phyloP scores from a whole-genome alignment of 2,113 vertebrate genomes.

The Gadus chalcogrammus region DNA sequence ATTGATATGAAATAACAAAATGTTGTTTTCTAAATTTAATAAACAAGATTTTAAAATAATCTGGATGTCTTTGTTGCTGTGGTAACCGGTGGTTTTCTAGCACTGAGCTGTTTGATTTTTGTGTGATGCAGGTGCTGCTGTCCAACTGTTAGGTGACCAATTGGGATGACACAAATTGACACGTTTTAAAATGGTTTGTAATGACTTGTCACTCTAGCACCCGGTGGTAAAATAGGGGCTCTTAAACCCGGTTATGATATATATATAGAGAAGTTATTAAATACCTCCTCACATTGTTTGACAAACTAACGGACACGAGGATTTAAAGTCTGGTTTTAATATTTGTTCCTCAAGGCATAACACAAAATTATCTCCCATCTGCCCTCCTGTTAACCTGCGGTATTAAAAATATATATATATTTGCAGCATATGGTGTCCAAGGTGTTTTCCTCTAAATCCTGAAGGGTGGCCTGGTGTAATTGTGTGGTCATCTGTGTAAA shows the following conservation, averaged over 20 bases:
- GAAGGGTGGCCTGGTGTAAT: slow-evolving; percentile 44
- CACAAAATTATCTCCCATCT: slow-evolving; percentile 40
- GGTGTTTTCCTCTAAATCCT: slow-evolving; percentile 36
- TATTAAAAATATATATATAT: slow-evolving; percentile 41
- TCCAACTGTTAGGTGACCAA: too few species aligned
- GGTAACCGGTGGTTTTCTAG: not conserved
- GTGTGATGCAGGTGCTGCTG: too few species aligned
- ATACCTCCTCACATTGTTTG: not conserved
- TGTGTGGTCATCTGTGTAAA: slow-evolving; percentile 56
- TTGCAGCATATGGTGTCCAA: slow-evolving; percentile 63
- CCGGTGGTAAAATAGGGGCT: too few species aligned
- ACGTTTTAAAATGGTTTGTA: too few species aligned
- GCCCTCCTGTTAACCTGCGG: slow-evolving; percentile 50
- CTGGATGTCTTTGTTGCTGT: slow-evolving; percentile 33
- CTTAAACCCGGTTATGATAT: too few species aligned
- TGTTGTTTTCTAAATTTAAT: slow-evolving; percentile 84
- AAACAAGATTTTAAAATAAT: slow-evolving; percentile 70
- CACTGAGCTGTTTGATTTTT: not conserved
- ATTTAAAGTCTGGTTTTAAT: not conserved
- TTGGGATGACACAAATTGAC: too few species aligned
- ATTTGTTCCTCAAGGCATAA: slow-evolving; percentile 33
- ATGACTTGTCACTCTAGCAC: too few species aligned
- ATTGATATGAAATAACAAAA: slow-evolving; percentile 75
- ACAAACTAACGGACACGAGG: not conserved
- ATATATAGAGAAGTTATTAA: not conserved